Conservation (phyloP, 2,113 vertebrate genomes). For the Pycnonotus jocosus region DNA sequence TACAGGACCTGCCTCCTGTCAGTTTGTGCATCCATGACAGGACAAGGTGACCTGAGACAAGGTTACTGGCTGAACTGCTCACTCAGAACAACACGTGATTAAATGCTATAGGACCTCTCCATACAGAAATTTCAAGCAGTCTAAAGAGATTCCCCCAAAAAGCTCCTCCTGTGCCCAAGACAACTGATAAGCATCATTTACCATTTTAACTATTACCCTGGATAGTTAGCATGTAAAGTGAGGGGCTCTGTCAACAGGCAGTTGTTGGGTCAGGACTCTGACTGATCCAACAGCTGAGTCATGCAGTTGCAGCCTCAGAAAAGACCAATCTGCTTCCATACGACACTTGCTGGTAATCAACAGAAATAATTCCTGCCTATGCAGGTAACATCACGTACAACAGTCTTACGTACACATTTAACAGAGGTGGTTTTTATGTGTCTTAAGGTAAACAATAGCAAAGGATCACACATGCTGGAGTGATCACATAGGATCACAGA, state of each 20-base stretch:
- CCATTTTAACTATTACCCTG: neutral
- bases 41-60: neutral
- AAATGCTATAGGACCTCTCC: neutral
- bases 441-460: neutral
- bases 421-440: accelerated
- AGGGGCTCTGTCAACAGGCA: neutral
- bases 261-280: neutral
- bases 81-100: neutral
- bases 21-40: neutral
- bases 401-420: neutral
- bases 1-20: neutral
- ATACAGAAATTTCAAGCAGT: neutral
- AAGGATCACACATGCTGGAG: accelerated
- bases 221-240: neutral
- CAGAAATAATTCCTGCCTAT: neutral
- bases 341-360: neutral
- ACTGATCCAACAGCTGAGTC: neutral
- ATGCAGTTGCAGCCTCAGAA: neutral
- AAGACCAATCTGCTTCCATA: neutral
- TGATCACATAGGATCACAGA: neutral
- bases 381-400: neutral
- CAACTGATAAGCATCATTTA: neutral
- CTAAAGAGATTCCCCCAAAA: neutral
- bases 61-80: neutral
- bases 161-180: neutral